A percentile compares a stretch with the other conserved stretches of the same genome.
These are phyloP conservation scores for Aurelia sp. DNA, from an alignment of 30 jellyfish, hydroid and myxozoan genomes.

Conservation along the genomic window DNA sequence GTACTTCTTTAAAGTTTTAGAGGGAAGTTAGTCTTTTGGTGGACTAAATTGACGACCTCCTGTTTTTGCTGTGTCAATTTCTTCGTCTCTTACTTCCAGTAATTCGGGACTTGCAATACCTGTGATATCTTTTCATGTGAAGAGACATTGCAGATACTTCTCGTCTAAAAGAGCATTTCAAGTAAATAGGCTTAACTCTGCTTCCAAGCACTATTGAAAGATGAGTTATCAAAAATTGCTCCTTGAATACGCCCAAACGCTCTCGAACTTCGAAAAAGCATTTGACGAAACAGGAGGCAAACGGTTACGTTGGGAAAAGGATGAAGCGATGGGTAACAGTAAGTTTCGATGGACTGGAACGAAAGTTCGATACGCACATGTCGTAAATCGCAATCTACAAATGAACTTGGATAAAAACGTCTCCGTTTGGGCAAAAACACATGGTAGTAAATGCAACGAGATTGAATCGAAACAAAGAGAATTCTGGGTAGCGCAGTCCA, in stretches of 20 bases:
- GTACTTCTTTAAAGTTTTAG: too few relatives aligned
- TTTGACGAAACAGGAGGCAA: slow-evolving; percentile 55
- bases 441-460: slow-evolving; percentile 81
- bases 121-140: too few relatives aligned
- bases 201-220: too few relatives aligned
- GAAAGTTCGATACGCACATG: slow-evolving; percentile 88
- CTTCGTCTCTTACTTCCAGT: too few relatives aligned
- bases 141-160: too few relatives aligned
- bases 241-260: slow-evolving; percentile 77
- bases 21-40: too few relatives aligned
- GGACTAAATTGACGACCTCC: too few relatives aligned
- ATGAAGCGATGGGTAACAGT: slow-evolving; percentile 93
- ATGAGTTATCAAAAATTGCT: slow-evolving; percentile 83
- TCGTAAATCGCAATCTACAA: slow-evolving; percentile 78
- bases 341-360: slow-evolving; percentile 83
- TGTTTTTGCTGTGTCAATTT: too few relatives aligned
- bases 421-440: slow-evolving; percentile 74
- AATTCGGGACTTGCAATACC: too few relatives aligned
- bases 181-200: too few relatives aligned
- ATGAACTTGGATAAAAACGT: slow-evolving; percentile 70
- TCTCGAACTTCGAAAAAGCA: slow-evolving; percentile 44
- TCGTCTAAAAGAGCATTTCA: too few relatives aligned
- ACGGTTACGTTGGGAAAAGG: slow-evolving; percentile 89
- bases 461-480: slow-evolving; percentile 75
- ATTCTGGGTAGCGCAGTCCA: slow-evolving; percentile 67